phyloP scores from a whole-genome alignment of 1,140 invertebrate genomes.

The Aphelenchoides avenae region DNA sequence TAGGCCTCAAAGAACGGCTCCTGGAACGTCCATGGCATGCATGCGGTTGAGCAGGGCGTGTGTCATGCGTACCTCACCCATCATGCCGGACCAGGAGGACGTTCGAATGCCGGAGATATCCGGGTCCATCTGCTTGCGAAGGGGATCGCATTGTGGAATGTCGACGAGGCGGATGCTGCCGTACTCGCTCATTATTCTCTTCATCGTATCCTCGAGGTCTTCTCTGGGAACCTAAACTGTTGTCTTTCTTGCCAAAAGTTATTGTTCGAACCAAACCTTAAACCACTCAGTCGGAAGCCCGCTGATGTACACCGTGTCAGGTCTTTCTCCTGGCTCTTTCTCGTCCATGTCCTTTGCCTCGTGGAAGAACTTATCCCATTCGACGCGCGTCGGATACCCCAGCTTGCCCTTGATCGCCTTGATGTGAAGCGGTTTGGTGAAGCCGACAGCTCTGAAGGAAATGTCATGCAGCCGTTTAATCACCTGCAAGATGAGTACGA shows the following conservation, averaged over 20 bases:
- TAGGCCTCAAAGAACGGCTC: slow-evolving; percentile 32
- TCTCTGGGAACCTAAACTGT: slow-evolving; percentile 12
- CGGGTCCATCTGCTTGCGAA: slow-evolving; percentile 29
- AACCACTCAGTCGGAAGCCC: slow-evolving; percentile 34
- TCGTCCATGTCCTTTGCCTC: slow-evolving; percentile 24
- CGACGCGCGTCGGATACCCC: slow-evolving; percentile 33
- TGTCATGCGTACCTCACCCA: slow-evolving; percentile 8
- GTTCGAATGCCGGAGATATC: slow-evolving; percentile 33
- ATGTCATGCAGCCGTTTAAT: slow-evolving; percentile 21
- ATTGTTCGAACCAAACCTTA: slow-evolving; percentile 14
- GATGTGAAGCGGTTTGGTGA: slow-evolving; percentile 27
- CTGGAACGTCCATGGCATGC: slow-evolving; percentile 3
- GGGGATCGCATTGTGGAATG: slow-evolving; percentile 31
- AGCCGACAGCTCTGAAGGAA: slow-evolving; percentile 27
- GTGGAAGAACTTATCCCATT: slow-evolving; percentile 28
- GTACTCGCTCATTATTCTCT: slow-evolving; percentile 24
- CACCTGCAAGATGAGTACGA: slow-evolving; percentile 8
- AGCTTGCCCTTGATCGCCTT: slow-evolving; percentile 16
- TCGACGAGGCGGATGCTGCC: slow-evolving; percentile 24
- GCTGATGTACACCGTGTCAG: slow-evolving; percentile 29
- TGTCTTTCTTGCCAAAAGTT: slow-evolving; percentile 9
- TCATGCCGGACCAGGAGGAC: slow-evolving; percentile 20
- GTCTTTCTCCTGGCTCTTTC: slow-evolving; percentile 21
- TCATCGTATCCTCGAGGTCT: slow-evolving; percentile 15
- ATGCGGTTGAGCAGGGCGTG: not conserved